Percentiles rank a stretch among this genome's conserved stretches.
phyloP scores from a whole-genome alignment of 2,113 vertebrate species.

The Saiga tatarica region DNA sequence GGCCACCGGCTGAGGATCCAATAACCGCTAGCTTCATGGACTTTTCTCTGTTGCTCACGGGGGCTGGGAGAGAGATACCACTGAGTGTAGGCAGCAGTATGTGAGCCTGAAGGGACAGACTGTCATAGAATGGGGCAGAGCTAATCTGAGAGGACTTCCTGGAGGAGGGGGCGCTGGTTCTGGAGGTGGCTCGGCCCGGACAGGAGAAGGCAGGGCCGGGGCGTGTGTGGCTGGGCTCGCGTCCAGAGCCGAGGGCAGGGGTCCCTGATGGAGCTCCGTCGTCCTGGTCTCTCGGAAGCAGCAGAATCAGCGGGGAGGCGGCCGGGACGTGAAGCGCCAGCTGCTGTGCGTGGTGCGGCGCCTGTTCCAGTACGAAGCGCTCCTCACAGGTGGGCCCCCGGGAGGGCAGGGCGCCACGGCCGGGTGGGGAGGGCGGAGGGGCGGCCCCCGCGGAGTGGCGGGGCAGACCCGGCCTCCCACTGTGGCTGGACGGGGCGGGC shows the following conservation, averaged over 20 bases:
- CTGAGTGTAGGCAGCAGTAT: background rate
- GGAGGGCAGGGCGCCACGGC: background rate
- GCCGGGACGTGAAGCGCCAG: conserved; percentile 87
- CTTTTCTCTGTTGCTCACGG: background rate
- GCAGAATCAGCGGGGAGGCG: conserved; percentile 82
- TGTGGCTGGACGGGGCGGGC: fast-evolving
- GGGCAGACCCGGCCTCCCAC: no score
- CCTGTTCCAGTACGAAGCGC: conserved; percentile 93
- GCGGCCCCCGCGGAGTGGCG: background rate
- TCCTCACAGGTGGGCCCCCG: conserved; percentile 91
- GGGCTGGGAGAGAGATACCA: background rate
- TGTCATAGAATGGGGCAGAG: background rate
- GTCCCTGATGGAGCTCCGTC: conserved; percentile 11
- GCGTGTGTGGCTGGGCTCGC: background rate
- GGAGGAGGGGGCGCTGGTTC: background rate
- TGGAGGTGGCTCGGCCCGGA: background rate
- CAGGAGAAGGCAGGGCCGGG: background rate
- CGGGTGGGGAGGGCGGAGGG: background rate
- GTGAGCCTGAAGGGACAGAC: background rate
- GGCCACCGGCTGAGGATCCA: background rate
- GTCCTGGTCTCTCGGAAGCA: conserved; percentile 73
- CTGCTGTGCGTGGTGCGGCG: conserved; percentile 92
- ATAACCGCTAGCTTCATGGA: background rate
- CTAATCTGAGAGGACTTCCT: background rate
- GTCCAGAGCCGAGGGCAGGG: background rate